phyloP scores from a whole-genome alignment of 1,140 invertebrate genomes.

The Potamilus streckersoni region DNA sequence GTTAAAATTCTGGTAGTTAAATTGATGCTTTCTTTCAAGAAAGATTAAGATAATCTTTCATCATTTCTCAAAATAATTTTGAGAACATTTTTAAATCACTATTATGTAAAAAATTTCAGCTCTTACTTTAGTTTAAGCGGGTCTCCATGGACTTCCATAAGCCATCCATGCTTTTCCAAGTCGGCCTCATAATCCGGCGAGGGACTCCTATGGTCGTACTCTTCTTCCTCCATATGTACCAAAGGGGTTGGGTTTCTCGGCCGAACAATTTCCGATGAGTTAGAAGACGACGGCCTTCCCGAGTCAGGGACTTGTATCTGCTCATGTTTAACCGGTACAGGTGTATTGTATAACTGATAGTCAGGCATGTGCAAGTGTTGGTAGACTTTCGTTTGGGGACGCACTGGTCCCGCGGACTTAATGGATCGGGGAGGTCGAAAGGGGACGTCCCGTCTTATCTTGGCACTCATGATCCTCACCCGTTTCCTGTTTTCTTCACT shows the following conservation, averaged over 20 bases:
- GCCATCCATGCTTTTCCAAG: slow-evolving; percentile 59
- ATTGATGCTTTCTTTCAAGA: no score
- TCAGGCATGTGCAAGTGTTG: slow-evolving; percentile 6
- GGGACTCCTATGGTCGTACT: slow-evolving; percentile 3
- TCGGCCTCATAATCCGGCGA: slow-evolving; percentile 45
- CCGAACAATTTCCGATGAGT: slow-evolving; percentile 2
- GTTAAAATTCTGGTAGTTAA: no score
- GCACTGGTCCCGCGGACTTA: slow-evolving; percentile 24
- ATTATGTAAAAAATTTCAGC: no score
- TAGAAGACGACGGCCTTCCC: background rate
- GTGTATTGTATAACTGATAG: slow-evolving; percentile 1
- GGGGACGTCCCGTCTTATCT: slow-evolving; percentile 4
- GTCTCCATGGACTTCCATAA: slow-evolving; percentile 60
- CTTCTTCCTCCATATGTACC: slow-evolving; percentile 17
- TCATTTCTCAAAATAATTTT: no score
- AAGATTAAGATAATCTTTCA: no score
- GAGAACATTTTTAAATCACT: no score
- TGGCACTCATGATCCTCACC: slow-evolving; percentile 22
- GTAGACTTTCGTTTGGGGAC: slow-evolving; percentile 3
- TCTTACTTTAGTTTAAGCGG: slow-evolving; percentile 62
- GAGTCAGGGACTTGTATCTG: background rate
- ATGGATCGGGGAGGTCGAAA: slow-evolving; percentile 17
- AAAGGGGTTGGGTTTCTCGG: slow-evolving; percentile 26
- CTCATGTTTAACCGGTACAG: background rate
- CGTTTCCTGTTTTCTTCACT: slow-evolving; percentile 8